Evolutionary conservation across 2,113 vertebrate genomes (phyloP).

Genomic region (Odontophorus gujanensis): DNA sequence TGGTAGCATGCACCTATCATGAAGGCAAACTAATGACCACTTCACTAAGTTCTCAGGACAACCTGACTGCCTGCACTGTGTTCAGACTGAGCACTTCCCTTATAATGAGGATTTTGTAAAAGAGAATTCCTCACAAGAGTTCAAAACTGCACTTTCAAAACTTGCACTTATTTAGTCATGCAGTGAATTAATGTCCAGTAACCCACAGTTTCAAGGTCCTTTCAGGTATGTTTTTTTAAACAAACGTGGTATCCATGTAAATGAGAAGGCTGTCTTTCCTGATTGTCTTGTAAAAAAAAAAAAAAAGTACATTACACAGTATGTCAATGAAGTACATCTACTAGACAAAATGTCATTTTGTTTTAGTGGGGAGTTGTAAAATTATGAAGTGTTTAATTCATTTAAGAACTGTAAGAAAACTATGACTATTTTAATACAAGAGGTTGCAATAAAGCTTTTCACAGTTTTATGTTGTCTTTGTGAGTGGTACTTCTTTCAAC

Average conservation of each 20-base stretch:
- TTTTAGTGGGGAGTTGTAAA: not conserved
- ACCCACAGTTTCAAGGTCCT: not conserved
- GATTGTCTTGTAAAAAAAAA: not conserved
- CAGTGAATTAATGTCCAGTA: not conserved
- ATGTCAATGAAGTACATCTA: not conserved
- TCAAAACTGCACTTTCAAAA: slow-evolving; percentile 56
- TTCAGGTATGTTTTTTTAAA: slow-evolving; percentile 5
- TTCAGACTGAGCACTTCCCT: not conserved
- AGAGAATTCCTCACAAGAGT: not conserved
- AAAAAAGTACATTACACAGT: not conserved
- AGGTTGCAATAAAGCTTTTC: slow-evolving; percentile 41
- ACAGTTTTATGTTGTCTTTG: not conserved
- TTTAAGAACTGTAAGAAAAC: slow-evolving; percentile 5
- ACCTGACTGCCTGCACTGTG: slow-evolving; percentile 40
- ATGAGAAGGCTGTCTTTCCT: not conserved
- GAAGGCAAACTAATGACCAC: not conserved
- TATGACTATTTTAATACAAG: slow-evolving; percentile 9
- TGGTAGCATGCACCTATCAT: rapidly evolving
- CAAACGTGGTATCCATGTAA: not conserved
- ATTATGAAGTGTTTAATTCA: not conserved
- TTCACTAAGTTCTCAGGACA: slow-evolving; percentile 43
- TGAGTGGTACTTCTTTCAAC: not conserved
- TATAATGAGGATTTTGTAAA: not conserved
- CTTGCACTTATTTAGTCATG: not conserved
- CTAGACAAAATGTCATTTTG: not conserved